Conservation (phyloP, 1,140 invertebrate genomes). For the Drosophila orena region DNA sequence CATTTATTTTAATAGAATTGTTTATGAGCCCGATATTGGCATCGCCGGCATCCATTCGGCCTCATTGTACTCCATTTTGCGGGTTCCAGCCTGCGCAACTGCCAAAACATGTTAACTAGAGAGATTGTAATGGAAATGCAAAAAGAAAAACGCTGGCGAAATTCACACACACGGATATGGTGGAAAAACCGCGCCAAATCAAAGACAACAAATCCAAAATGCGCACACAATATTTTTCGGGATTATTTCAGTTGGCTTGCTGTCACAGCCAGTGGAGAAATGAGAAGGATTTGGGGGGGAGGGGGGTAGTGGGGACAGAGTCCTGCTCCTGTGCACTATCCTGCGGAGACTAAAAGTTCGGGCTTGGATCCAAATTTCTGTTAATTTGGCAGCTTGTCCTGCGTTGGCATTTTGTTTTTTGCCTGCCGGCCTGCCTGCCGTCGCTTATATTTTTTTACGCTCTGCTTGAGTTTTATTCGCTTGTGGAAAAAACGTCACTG, state of each 20-base stretch:
- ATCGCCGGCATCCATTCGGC: constrained; percentile 14
- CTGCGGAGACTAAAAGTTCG: constrained; percentile 53
- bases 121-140: constrained; percentile 29
- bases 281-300: neutral
- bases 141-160: constrained; percentile 35
- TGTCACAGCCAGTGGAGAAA: constrained; percentile 48
- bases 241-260: constrained; percentile 81
- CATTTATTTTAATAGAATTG: constrained; percentile 84
- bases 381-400: constrained; percentile 76
- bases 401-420: constrained; percentile 60
- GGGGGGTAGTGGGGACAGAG: too few species aligned
- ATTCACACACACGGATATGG: constrained; percentile 16
- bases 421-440: constrained; percentile 47
- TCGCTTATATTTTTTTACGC: constrained; percentile 78
- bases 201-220: constrained; percentile 75
- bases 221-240: constrained; percentile 75
- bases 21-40: constrained; percentile 70
- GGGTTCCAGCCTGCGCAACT: constrained; percentile 54
- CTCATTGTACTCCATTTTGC: constrained; percentile 49
- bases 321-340: constrained; percentile 18
- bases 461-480: constrained; percentile 77
- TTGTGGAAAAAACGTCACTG: constrained; percentile 37
- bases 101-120: constrained; percentile 75
- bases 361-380: constrained; percentile 70
- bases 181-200: constrained; percentile 69